Conservation (phyloP, 2,888 invertebrate genomes). For the Merodon equestris region DNA sequence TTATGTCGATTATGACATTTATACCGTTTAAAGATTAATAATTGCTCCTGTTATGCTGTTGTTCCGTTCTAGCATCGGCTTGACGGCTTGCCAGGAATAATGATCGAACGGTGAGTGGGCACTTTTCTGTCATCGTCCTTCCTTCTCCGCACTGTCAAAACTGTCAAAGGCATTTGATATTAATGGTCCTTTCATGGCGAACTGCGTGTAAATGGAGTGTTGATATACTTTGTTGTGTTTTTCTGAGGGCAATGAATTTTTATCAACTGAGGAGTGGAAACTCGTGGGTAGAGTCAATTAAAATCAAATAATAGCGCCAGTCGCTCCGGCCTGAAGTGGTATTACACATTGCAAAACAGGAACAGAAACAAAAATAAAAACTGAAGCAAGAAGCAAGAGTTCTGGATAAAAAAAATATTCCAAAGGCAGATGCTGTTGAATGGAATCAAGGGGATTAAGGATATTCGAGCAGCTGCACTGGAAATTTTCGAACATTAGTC, state of each 20-base stretch:
- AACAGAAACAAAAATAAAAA: no score
- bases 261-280: conserved; percentile 19
- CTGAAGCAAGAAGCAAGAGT: no score
- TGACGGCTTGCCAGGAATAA: conserved; percentile 53
- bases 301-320: conserved; percentile 15
- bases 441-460: no score
- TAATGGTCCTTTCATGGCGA: conserved; percentile 63
- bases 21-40: conserved; percentile 67
- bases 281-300: conserved; percentile 53
- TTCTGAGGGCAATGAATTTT: conserved; percentile 22
- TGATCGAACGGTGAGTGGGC: conserved; percentile 55
- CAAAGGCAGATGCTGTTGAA: no score
- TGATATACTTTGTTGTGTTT: conserved; percentile 33
- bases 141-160: conserved; percentile 59
- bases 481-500: no score
- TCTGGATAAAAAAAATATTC: no score
- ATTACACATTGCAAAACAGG: no score
- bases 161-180: conserved; percentile 68
- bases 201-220: conserved; percentile 65
- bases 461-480: no score
- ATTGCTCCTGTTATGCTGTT: conserved; percentile 46
- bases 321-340: no score
- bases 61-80: background rate
- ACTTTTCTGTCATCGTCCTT: conserved; percentile 42
- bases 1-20: conserved; percentile 57